Evolutionary conservation across 1,140 invertebrate species (phyloP), one percentile per base, ranked within the genome.

Genomic region (Ladona fulva): DNA sequence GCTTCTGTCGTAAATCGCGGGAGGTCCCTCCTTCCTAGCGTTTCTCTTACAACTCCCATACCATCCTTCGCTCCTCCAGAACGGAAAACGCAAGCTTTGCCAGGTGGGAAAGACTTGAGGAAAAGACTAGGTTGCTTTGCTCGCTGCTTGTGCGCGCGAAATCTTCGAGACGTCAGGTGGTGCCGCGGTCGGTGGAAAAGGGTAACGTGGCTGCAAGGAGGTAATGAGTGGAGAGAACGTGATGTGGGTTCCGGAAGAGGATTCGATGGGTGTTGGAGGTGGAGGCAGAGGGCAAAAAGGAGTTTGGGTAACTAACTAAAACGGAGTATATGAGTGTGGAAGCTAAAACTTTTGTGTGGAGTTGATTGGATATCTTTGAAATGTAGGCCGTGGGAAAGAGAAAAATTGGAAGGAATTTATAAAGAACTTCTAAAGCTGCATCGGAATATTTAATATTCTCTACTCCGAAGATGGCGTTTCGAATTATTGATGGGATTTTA

Each of bases 351-450:
- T 66, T 22, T 66, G 52, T 66, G 3, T 66, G 12, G 52, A 66
- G 52, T 66, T 66, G 52, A 66, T 66, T 66, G 52, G 52, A 66
- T 66, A 66, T 66, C 52, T 22, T 66, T 66, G 52, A 66, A 12
- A 66, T 66, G 52, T 66, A 66, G 52, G 52, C 52, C 52, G 52
- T 16, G 52, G 3, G 52, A 66, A 52, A 52, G n/a, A 66, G 8
- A 37, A 37, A 37, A 37, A 37, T 37, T 8, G 29, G 29, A 37
- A 37, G 8, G 29, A 8, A 8, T 37, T 37, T 37, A 37, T 37
- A 37, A 1, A 37, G 3, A 5, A 37, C 8, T 37, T 37, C 29
- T 37, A 37, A 8, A 37, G 1, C 29, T 8, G 29, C 29, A 8
- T 8, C 8, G 29, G 29, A 1, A 1, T 37, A n/a, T 37, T 37